These are phyloP conservation scores for Reticulitermes speratus DNA, from an alignment of 1,140 invertebrate genomes.

Conservation along the genomic window DNA sequence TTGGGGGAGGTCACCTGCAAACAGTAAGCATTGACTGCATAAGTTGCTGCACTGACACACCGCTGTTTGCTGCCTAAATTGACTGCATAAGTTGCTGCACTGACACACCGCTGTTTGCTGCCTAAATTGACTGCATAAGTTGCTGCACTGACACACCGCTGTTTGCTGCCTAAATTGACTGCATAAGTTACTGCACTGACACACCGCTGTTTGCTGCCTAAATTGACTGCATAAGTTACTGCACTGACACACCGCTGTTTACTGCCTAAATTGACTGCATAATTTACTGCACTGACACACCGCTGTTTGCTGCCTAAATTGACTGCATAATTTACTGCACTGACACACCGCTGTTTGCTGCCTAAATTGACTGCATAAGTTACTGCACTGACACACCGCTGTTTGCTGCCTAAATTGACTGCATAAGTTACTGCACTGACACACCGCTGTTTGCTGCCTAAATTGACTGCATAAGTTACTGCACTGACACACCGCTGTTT, in stretches of 20 bases:
- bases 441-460: too few species aligned
- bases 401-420: too few species aligned
- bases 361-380: not conserved
- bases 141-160: not conserved
- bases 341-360: too few species aligned
- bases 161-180: too few species aligned
- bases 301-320: too few species aligned
- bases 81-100: not conserved
- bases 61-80: not conserved
- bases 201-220: too few species aligned
- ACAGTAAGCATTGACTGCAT: not conserved
- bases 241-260: not conserved
- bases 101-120: too few species aligned
- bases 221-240: not conserved
- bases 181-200: not conserved
- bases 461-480: not conserved
- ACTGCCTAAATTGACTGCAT: not conserved
- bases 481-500: not conserved
- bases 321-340: not conserved
- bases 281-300: not conserved
- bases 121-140: not conserved
- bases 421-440: not conserved
- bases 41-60: not conserved
- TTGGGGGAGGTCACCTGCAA: slow-evolving; percentile 50
- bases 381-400: not conserved